Evolutionary conservation across 2,113 vertebrate species (phyloP).

Genomic region (Silurus meridionalis): DNA sequence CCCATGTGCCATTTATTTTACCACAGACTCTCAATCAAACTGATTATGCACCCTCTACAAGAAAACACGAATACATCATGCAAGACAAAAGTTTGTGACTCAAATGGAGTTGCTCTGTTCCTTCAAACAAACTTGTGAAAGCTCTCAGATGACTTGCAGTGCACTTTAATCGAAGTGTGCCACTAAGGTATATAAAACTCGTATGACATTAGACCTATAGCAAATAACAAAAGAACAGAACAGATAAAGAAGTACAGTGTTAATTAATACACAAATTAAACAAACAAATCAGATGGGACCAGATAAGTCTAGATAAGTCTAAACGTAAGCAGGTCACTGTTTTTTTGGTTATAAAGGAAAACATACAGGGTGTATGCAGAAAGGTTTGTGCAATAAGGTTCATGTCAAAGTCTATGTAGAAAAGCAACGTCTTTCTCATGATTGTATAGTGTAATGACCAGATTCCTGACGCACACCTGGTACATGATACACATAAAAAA

Average conservation of each 20-base stretch:
- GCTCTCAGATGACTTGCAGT: not conserved
- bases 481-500: constrained; percentile 55
- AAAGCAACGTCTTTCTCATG: constrained; percentile 17
- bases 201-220: constrained; percentile 6
- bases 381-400: not conserved
- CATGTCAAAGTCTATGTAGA: constrained; percentile 16
- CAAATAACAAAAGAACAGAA: constrained; percentile 17
- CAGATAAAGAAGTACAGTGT: not conserved
- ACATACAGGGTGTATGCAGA: not conserved
- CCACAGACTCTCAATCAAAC: not conserved
- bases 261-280: not conserved
- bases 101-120: not conserved
- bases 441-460: constrained; percentile 46
- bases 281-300: not conserved
- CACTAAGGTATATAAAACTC: not conserved
- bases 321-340: not conserved
- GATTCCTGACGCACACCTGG: constrained; percentile 67
- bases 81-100: not conserved
- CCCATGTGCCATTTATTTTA: constrained; percentile 4
- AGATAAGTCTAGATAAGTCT: not conserved
- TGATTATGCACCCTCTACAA: not conserved
- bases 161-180: not conserved
- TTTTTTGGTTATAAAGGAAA: not conserved
- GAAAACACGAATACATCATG: not conserved
- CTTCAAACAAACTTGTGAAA: not conserved